Conservation (phyloP, 2,797 vertebrate genomes). For the Eulemur coronatus region DNA sequence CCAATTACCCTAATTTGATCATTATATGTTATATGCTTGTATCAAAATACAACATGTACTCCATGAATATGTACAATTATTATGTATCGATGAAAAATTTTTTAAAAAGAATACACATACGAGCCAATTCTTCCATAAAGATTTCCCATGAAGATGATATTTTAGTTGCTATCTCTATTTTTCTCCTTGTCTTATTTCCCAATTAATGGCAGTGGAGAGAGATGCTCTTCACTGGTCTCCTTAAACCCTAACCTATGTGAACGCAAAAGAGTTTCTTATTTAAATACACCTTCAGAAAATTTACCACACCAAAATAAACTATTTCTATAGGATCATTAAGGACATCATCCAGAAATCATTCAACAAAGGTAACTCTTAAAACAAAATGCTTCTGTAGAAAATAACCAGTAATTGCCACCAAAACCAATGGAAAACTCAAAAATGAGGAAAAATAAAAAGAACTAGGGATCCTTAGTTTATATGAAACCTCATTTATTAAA, state of each 20-base stretch:
- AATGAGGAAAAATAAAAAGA: constrained; percentile 10
- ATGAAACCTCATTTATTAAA: background rate
- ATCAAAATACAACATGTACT: no score
- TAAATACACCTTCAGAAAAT: background rate
- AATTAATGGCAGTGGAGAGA: background rate
- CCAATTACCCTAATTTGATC: no score
- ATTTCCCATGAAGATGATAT: background rate
- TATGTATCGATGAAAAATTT: no score
- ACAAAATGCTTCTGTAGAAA: background rate
- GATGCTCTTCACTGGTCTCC: background rate
- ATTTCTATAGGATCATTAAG: background rate
- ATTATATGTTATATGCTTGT: no score
- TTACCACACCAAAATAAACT: background rate
- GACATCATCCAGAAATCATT: background rate
- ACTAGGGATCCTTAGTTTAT: background rate
- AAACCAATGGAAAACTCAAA: background rate
- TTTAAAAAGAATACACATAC: background rate
- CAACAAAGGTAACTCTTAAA: background rate
- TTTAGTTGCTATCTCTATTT: background rate
- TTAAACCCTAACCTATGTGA: background rate
- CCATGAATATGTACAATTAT: no score
- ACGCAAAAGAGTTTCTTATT: background rate
- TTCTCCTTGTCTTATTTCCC: background rate
- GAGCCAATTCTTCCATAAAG: background rate
- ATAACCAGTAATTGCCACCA: background rate